Conservation (phyloP, 64 coral and sea anemone genomes). For the Trachythela sp. region DNA sequence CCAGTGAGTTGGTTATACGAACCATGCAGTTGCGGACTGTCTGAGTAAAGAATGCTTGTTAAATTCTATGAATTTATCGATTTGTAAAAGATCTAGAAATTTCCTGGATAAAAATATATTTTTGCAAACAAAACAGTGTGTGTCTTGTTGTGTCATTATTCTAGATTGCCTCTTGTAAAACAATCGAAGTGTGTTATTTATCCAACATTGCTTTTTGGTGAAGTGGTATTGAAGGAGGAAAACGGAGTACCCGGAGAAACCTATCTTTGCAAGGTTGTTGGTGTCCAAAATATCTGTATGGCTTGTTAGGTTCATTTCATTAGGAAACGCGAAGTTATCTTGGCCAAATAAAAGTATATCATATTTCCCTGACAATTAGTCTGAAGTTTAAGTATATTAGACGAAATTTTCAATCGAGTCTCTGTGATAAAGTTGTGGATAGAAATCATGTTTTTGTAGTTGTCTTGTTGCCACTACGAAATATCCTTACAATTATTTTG, state of each 20-base stretch:
- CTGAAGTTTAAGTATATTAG: too few species aligned
- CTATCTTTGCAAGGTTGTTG: constrained; percentile 63
- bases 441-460: background rate
- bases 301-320: background rate
- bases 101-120: constrained; percentile 5
- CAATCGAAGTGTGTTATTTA: background rate
- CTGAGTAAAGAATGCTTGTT: too few species aligned
- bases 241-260: background rate
- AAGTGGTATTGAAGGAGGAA: background rate
- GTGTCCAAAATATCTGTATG: constrained; percentile 59
- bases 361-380: too few species aligned
- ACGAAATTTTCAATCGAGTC: too few species aligned
- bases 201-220: background rate
- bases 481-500: too few species aligned
- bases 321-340: background rate
- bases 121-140: background rate
- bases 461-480: too few species aligned
- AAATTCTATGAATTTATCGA: too few species aligned
- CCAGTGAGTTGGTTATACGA: too few species aligned
- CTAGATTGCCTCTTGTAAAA: background rate
- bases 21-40: too few species aligned
- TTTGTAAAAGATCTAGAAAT: background rate
- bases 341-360: background rate
- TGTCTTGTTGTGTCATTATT: background rate
- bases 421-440: too few species aligned